These are phyloP conservation scores for Drosophila lutescens DNA, from an alignment of 2,888 invertebrate genomes.

Conservation along the genomic window DNA sequence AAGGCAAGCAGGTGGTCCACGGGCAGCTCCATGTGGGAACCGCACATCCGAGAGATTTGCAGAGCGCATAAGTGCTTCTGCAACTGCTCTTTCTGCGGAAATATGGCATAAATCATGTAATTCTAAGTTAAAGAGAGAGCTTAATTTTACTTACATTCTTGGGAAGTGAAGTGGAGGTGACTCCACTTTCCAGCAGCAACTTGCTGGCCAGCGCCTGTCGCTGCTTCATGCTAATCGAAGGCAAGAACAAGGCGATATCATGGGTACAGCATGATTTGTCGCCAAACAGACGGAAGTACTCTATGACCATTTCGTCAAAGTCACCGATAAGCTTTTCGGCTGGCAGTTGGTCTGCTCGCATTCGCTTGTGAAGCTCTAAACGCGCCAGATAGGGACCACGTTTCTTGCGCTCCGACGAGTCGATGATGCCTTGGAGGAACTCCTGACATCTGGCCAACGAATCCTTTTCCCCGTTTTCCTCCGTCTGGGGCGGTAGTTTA, in stretches of 20 bases:
- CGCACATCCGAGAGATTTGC: slow-evolving; percentile 90
- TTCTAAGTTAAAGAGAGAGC: neutral
- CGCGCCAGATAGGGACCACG: slow-evolving; percentile 94
- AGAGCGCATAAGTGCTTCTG: slow-evolving; percentile 92
- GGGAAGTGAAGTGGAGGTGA: slow-evolving; percentile 87
- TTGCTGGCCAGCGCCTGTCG: slow-evolving; percentile 87
- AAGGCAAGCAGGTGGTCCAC: slow-evolving; percentile 86
- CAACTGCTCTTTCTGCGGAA: slow-evolving; percentile 88
- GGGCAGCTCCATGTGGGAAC: slow-evolving; percentile 87
- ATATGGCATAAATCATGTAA: neutral
- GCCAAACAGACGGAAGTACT: slow-evolving; percentile 92
- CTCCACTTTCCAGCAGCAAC: slow-evolving; percentile 87
- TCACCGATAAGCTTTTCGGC: slow-evolving; percentile 87
- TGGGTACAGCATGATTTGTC: slow-evolving; percentile 94
- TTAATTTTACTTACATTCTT: slow-evolving; percentile 85
- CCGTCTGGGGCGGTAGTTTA: slow-evolving; percentile 58
- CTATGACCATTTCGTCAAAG: slow-evolving; percentile 88
- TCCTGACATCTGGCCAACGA: slow-evolving; percentile 80
- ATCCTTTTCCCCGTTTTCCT: slow-evolving; percentile 20
- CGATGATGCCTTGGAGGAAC: slow-evolving; percentile 85
- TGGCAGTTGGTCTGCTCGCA: slow-evolving; percentile 86
- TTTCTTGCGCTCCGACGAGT: slow-evolving; percentile 85
- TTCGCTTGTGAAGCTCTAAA: slow-evolving; percentile 89
- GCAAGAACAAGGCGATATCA: slow-evolving; percentile 91
- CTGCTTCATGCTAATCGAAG: slow-evolving; percentile 86